Percentiles rank a stretch among this genome's conserved stretches.
phyloP scores from a whole-genome alignment of 2,113 vertebrate genomes.

The Aythya baeri region DNA sequence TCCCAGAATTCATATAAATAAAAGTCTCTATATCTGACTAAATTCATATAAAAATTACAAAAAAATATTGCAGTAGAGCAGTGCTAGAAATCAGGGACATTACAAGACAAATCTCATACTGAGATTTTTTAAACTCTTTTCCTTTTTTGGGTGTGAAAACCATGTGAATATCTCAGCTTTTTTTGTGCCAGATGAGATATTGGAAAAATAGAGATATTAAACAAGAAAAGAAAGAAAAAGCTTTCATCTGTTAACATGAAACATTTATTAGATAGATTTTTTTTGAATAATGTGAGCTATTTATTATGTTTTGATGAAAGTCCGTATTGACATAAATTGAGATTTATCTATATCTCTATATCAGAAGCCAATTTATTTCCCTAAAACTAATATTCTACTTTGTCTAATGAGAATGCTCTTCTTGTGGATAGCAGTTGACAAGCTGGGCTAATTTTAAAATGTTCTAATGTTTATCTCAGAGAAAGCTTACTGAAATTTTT shows the following conservation, averaged over 20 bases:
- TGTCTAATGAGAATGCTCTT: slow-evolving; percentile 1
- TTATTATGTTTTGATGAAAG: slow-evolving; percentile 10
- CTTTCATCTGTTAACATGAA: not conserved
- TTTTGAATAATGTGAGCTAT: not conserved
- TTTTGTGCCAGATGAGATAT: not conserved
- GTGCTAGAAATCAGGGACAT: not conserved
- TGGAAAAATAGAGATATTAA: not conserved
- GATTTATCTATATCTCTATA: not conserved
- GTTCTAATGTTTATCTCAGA: not conserved
- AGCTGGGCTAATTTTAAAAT: slow-evolving; percentile 2
- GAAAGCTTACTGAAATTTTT: not conserved
- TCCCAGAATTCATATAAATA: not conserved
- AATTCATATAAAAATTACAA: not conserved
- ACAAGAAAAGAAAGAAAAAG: not conserved
- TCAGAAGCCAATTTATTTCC: slow-evolving; percentile 21
- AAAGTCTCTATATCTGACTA: not conserved
- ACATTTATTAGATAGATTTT: not conserved
- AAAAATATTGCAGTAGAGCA: not conserved
- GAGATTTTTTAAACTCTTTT: not conserved
- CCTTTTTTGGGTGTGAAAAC: not conserved
- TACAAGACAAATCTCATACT: not conserved
- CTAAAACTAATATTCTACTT: slow-evolving; percentile 6
- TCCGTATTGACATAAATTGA: slow-evolving; percentile 8
- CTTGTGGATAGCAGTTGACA: not conserved
- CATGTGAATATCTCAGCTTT: not conserved